Base-by-base conservation (phyloP, 2,113 vertebrate species). In the Macrotus californicus region DNA sequence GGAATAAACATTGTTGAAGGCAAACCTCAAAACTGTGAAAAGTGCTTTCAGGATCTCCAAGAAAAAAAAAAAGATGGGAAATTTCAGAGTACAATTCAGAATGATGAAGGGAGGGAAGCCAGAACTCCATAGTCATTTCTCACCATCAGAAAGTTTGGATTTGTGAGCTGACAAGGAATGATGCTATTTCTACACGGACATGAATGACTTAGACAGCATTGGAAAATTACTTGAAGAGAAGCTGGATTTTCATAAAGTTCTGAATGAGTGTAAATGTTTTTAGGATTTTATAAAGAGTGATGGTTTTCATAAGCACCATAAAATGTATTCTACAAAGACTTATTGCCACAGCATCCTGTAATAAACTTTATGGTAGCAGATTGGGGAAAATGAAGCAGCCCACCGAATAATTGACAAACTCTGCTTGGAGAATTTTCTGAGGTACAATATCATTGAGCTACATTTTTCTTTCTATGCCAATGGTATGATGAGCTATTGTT, bases 221-320 rank as follows among this genome's bases (percentile, higher is more conserved):
- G 97, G 98, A 97, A 91, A 96, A 97, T 96, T 98, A 98, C 98
- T 98, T 98, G 98, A 98, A 98, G 97, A 97, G 97, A 98, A 95
- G 95, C 75, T 97, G 96, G 96, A 89, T 96, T 97, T 72, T 76
- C 85, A 72, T 43, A 73, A 97, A 98, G 97, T 98, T 98, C 97
- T 97, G 97, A 97, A 82, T 97, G 97, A 97, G 94, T 95, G 90
- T 97, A 93, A 96, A 87, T 73, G 26, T 69, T 84, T 97, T 97
- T 91, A 86, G 87, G 67, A 88, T 95, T 75, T 96, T 94, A 77
- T 95, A 93, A 97, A 95, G 96, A 98, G 94, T 96, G 96, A 97
- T 94, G 97, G 96, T 96, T 94, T 97, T 91, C 92, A 76, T 92
- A 96, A 97, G 95, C 97, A 96, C 96, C 96, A 36, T 91, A 31